A percentile compares a stretch with the other conserved stretches of the same genome.
phyloP scores from a whole-genome alignment of 2,797 vertebrate genomes.

The Petrocephalus schoutedeni region DNA sequence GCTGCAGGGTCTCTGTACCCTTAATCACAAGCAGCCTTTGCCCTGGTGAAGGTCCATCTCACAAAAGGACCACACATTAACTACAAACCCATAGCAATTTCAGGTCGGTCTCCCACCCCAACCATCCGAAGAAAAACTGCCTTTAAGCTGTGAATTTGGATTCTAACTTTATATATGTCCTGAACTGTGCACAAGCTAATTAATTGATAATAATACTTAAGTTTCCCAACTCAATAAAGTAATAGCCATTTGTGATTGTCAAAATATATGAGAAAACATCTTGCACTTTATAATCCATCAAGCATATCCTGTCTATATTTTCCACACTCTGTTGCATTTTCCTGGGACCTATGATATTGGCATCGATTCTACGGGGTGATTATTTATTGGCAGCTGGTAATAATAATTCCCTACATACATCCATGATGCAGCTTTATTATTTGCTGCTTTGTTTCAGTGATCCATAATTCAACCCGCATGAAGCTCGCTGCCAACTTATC shows the following conservation, averaged over 20 bases:
- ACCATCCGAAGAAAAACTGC: neutral
- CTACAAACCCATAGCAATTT: neutral
- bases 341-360: neutral
- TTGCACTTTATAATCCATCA: neutral
- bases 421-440: neutral
- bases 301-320: neutral
- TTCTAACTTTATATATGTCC: neutral
- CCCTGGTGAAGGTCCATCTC: neutral
- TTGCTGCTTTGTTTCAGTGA: neutral
- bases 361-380: constrained; percentile 1
- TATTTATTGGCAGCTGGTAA: neutral
- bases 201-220: neutral
- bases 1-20: neutral
- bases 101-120: neutral
- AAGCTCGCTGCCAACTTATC: neutral
- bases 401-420: neutral
- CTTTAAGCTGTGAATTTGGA: neutral
- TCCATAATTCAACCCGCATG: constrained; percentile 4
- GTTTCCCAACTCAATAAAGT: neutral
- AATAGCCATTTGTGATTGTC: neutral
- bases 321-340: neutral
- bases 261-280: neutral
- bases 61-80: neutral
- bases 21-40: neutral
- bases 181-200: neutral